Base-by-base conservation (phyloP, 2,113 vertebrate species). In the Epinephelus moara region DNA sequence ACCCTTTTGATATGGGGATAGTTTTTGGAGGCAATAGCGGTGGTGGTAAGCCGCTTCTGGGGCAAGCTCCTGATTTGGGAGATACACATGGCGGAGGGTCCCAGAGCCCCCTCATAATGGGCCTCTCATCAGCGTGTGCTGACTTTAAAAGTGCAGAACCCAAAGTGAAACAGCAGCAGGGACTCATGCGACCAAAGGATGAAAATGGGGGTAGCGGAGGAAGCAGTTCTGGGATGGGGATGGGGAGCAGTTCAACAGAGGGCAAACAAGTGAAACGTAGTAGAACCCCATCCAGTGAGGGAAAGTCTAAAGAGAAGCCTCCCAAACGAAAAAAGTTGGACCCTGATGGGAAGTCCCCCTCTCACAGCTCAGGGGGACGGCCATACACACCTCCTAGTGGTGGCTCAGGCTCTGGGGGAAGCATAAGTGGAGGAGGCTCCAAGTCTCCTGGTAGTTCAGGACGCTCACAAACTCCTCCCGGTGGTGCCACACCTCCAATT, bases 231-330 rank as follows among this genome's bases (percentile, higher is more conserved):
- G 96, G 94, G 1, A 78, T 94, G 45, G 95, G 89, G 81, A 93
- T 95, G 75, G 87, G 96, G 1, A 95, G 95, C 27, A 82, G 95
- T 0, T 96, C 95, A 42, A 78, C 95, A 9, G 98, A 99, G 1
- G 95, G 95, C 25, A 99, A 99, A 89, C 96, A 97, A 15, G 95
- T 97, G 57, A 99, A 99, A 87, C 97, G 98, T 74, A 99, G 97
- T 90, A 95, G 98, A 69, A 99, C 98, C 0, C 98, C 98, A 0
- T 99, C 98, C 77, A 99, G 96, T 5, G 98, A 99, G 82, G 97
- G 98, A 4, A 99, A 99, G 83, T 97, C 96, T 75, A 99, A 99
- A 95, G 98, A 99, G 76, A 99, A 99, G 60, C 97, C 97, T 33
- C 96, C 97, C 1, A 99, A 99, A 88, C 88, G 98, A 57, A 99